Evolutionary conservation across 2,888 invertebrate species (phyloP).

Genomic region (Trissoscelio sp.): DNA sequence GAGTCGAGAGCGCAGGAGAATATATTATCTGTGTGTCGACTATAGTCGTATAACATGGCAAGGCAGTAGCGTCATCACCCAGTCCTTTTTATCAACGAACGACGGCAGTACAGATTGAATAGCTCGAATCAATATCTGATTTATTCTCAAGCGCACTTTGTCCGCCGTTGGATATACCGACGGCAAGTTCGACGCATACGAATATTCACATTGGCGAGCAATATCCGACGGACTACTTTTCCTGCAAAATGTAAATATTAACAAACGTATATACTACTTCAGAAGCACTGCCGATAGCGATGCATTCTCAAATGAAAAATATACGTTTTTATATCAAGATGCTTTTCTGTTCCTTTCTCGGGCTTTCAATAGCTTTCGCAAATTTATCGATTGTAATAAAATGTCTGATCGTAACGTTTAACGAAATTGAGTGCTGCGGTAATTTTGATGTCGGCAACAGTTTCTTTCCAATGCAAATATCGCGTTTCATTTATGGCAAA

Average conservation of each 20-base stretch:
- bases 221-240: constrained; percentile 67
- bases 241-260: constrained; percentile 69
- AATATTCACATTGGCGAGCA: constrained; percentile 69
- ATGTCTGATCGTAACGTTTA: constrained; percentile 64
- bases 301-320: constrained; percentile 68
- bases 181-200: constrained; percentile 65
- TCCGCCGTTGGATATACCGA: constrained; percentile 67
- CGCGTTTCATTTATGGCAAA: constrained; percentile 44
- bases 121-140: constrained; percentile 76
- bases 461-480: constrained; percentile 59
- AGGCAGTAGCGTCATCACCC: constrained; percentile 68
- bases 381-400: constrained; percentile 65
- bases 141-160: constrained; percentile 74
- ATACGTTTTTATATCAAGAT: constrained; percentile 67
- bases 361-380: constrained; percentile 53
- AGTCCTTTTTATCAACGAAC: constrained; percentile 68
- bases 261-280: constrained; percentile 67
- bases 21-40: constrained; percentile 62
- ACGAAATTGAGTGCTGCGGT: constrained; percentile 67
- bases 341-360: constrained; percentile 52
- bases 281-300: constrained; percentile 62
- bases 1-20: constrained; percentile 47
- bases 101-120: constrained; percentile 72
- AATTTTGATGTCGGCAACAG: constrained; percentile 62
- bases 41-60: constrained; percentile 61